Conservation (phyloP, 2,888 invertebrate species). For the Drosophila neotestacea region DNA sequence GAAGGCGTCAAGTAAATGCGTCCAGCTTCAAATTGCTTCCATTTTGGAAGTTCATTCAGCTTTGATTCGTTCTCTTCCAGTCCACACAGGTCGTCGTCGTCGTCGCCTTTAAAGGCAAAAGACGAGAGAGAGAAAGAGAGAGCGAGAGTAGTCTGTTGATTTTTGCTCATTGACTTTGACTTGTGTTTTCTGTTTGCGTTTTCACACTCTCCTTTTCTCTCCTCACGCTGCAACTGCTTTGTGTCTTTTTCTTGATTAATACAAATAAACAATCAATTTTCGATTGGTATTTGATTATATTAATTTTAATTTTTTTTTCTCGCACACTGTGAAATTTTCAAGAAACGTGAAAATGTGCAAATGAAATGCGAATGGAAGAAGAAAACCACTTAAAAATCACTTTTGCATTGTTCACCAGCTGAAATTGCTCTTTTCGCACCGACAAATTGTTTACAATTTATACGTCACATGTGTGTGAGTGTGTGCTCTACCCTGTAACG, state of each 20-base stretch:
- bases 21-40: constrained; percentile 69
- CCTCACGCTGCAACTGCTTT: constrained; percentile 51
- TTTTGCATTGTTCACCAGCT: constrained; percentile 63
- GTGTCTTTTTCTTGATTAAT: constrained; percentile 48
- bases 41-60: constrained; percentile 78
- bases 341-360: constrained; percentile 58
- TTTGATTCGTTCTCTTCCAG: constrained; percentile 58
- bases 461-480: constrained; percentile 19
- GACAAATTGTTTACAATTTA: constrained; percentile 68
- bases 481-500: constrained; percentile 40
- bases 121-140: too few relatives aligned
- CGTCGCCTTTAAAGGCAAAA: constrained; percentile 8
- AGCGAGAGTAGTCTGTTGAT: constrained; percentile 47
- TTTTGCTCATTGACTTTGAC: constrained; percentile 49
- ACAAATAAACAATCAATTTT: constrained; percentile 55
- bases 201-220: neutral
- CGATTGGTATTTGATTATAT: constrained; percentile 40
- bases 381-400: constrained; percentile 50
- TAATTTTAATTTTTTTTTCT: constrained; percentile 14
- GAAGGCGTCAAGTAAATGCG: constrained; percentile 32
- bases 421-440: constrained; percentile 71
- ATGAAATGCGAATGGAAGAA: constrained; percentile 26
- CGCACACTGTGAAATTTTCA: constrained; percentile 29
- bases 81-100: constrained; percentile 42
- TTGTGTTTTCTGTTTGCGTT: constrained; percentile 13